Evolutionary conservation across 2,888 invertebrate species (phyloP), one percentile per base, ranked within the genome.

Genomic region (Drosophila algonquin): DNA sequence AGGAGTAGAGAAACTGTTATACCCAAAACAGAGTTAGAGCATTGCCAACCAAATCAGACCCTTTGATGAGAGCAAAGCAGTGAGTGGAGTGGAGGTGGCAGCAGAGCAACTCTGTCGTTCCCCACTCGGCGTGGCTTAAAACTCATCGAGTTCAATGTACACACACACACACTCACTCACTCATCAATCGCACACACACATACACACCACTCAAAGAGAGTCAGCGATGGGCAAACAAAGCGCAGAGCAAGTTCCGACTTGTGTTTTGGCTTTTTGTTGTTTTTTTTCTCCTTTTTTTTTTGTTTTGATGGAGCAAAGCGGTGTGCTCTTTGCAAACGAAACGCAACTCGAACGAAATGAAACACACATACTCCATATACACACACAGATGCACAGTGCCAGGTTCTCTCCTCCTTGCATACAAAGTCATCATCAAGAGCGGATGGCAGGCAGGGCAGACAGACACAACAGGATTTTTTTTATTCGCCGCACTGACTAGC

Each of bases 401-500:
- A 60, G 75, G 72, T 73, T 64, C 64, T 35, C 60, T 46, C 52
- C 52, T 40, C 65, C 59, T 72, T 63, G 63, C 51, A 72, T 63
- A 83, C 75, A 87, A 80, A 77, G 70, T 62, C 68, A 51, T 57
- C 60, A 67, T 61, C 72, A 70, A 45, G 21, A 24, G 50, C 53
- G 62, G 7, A 14, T 44, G 40, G 7, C 21, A 54, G 40, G 44
- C 54, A 53, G 27, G 63, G 60, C 69, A 75, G 61, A 62, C 73
- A 72, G 64, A 61, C 48, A 83, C 84, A 81, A 81, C 82, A 82
- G 87, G 82, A 87, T 82, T 87, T 83, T 87, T 87, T 83, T 68
- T 71, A 76, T 71, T 67, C 65, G 75, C 70, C 65, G 69, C 56
- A 45, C 50, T 68, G 68, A 63, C 72, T 60, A 68, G 72, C 14